Conservation (phyloP, 2,113 vertebrate species). For the Cyprinus carpio region DNA sequence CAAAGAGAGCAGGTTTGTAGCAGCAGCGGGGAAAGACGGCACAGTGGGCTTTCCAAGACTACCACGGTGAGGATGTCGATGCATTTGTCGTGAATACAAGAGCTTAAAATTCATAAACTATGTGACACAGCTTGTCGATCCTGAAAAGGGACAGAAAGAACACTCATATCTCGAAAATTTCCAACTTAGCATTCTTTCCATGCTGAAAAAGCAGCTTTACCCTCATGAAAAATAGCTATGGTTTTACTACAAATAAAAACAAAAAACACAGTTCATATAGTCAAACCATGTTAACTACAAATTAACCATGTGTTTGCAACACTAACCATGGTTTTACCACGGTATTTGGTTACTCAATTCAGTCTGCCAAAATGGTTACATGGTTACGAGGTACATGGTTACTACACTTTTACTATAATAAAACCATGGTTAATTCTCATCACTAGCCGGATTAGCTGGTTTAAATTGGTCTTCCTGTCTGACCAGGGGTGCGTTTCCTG, state of each 20-base stretch:
- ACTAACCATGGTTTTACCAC: too few relatives aligned
- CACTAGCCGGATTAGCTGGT: background rate
- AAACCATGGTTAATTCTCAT: background rate
- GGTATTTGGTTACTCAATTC: too few relatives aligned
- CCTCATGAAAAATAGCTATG: background rate
- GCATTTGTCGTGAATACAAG: conserved; percentile 30
- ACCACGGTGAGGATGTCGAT: conserved; percentile 52
- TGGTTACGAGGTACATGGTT: too few relatives aligned
- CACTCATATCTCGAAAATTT: background rate
- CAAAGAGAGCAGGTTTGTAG: conserved; percentile 72
- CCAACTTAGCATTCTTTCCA: background rate
- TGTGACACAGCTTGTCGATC: conserved; percentile 60
- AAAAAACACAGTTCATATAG: too few relatives aligned
- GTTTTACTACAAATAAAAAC: too few relatives aligned
- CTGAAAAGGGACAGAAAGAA: conserved; percentile 39
- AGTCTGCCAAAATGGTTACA: too few relatives aligned
- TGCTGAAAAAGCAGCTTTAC: background rate
- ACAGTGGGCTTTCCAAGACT: conserved; percentile 56
- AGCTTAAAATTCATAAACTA: conserved; percentile 43
- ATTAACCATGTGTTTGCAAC: too few relatives aligned
- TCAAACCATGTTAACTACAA: too few relatives aligned
- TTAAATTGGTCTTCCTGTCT: background rate
- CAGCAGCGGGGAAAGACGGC: conserved; percentile 55
- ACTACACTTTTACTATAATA: too few relatives aligned
- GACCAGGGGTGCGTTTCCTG: background rate